phyloP scores from a whole-genome alignment of 2,113 vertebrate species.

The Pygoscelis adeliae region DNA sequence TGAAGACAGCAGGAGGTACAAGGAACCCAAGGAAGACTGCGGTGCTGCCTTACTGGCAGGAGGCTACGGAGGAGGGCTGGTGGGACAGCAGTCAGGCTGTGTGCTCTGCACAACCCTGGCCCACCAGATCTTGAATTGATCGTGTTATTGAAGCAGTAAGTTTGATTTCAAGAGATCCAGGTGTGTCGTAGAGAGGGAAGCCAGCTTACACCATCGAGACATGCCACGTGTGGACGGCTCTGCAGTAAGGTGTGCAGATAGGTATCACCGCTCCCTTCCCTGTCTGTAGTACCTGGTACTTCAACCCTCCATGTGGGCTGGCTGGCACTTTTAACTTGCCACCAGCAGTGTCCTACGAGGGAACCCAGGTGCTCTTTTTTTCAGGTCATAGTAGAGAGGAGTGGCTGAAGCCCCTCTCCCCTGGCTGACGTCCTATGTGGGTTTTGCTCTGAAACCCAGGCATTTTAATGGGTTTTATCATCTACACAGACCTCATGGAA shows the following conservation, averaged over 20 bases:
- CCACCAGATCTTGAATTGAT: not conserved
- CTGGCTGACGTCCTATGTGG: not conserved
- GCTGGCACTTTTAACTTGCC: not conserved
- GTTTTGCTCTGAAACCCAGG: not conserved
- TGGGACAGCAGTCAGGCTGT: not conserved
- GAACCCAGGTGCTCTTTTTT: not conserved
- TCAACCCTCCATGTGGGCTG: not conserved
- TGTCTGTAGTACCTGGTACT: not conserved
- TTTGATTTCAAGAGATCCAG: not conserved
- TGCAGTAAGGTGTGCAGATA: not conserved
- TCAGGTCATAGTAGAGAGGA: not conserved
- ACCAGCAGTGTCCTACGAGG: not conserved
- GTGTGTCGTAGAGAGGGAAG: not conserved
- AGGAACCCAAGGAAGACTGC: not conserved
- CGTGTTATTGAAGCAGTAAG: not conserved
- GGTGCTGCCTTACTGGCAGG: not conserved
- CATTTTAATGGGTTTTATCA: not conserved
- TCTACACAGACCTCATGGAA: not conserved
- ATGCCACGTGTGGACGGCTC: accelerated
- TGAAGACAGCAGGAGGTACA: not conserved
- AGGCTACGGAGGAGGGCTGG: not conserved
- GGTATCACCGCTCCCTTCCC: not conserved
- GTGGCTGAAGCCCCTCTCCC: not conserved
- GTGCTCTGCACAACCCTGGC: not conserved
- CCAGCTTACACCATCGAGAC: not conserved